These are phyloP conservation scores for Phasia obesa DNA, from an alignment of 2,888 invertebrate genomes.

Conservation along the genomic window DNA sequence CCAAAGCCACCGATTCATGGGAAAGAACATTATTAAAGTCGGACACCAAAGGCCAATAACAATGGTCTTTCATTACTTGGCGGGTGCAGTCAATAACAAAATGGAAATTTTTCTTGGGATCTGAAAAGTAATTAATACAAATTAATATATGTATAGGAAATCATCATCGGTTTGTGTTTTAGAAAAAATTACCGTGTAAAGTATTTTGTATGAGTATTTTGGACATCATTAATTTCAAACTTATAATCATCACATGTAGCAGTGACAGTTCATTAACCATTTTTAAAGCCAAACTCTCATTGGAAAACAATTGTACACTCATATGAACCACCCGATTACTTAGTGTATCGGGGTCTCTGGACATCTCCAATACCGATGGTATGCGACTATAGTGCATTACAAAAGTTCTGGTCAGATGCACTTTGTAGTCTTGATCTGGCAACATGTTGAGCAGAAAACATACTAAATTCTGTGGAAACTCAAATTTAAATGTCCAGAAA, in stretches of 20 bases:
- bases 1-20: conserved; percentile 94
- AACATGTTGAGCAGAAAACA: conserved; percentile 97
- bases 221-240: conserved; percentile 95
- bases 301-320: conserved; percentile 97
- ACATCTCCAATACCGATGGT: conserved; percentile 93
- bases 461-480: conserved; percentile 98
- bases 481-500: conserved; percentile 98
- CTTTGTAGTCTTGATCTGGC: conserved; percentile 97
- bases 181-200: conserved; percentile 86
- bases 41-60: conserved; percentile 98
- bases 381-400: conserved; percentile 98
- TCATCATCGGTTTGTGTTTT: not conserved
- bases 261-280: conserved; percentile 96
- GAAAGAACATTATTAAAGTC: conserved; percentile 98
- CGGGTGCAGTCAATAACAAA: conserved; percentile 96
- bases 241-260: conserved; percentile 95
- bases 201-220: conserved; percentile 94
- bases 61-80: conserved; percentile 97
- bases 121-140: conserved; percentile 80
- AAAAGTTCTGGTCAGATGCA: conserved; percentile 95
- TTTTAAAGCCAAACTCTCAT: conserved; percentile 93
- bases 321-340: conserved; percentile 99
- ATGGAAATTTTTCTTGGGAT: conserved; percentile 91
- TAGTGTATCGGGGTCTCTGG: conserved; percentile 93
- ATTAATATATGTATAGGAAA: not conserved